Conservation (phyloP, 2,888 invertebrate genomes). For the Amiota communis region DNA sequence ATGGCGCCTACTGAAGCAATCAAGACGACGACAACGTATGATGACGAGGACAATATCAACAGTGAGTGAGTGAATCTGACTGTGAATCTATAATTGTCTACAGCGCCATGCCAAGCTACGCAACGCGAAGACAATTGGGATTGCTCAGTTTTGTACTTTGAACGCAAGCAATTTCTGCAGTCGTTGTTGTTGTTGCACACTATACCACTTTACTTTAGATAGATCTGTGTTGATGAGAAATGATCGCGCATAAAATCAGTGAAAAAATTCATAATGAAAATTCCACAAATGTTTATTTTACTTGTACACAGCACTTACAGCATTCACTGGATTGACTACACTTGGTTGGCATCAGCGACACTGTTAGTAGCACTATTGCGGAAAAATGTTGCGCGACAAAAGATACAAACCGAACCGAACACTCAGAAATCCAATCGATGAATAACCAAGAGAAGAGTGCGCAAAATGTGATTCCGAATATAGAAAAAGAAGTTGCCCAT, state of each 20-base stretch:
- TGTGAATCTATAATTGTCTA: too few relatives aligned
- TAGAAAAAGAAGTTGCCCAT: conserved; percentile 21
- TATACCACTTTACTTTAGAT: too few relatives aligned
- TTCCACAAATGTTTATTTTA: conserved; percentile 42
- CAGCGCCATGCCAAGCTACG: neutral
- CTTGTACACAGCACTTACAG: neutral
- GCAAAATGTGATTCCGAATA: conserved; percentile 44
- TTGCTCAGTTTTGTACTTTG: conserved; percentile 8
- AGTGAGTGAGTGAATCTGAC: too few relatives aligned
- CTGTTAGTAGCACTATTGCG: neutral
- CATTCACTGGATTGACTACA: too few relatives aligned
- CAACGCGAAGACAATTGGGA: conserved; percentile 2
- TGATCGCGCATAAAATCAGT: conserved; percentile 24
- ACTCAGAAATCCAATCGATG: conserved; percentile 51
- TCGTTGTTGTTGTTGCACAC: neutral
- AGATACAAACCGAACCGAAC: conserved; percentile 47
- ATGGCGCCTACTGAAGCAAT: conserved; percentile 25
- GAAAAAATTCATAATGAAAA: conserved; percentile 34
- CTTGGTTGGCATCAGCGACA: too few relatives aligned
- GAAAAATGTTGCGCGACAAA: conserved; percentile 21
- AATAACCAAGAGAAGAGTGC: conserved; percentile 32
- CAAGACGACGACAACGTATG: neutral
- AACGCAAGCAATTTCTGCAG: conserved; percentile 6
- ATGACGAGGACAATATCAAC: neutral
- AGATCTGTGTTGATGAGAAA: neutral